Evolutionary conservation across 2,888 invertebrate species (phyloP), one percentile per base, ranked within the genome.

Genomic region (Amphiduros pacificus): DNA sequence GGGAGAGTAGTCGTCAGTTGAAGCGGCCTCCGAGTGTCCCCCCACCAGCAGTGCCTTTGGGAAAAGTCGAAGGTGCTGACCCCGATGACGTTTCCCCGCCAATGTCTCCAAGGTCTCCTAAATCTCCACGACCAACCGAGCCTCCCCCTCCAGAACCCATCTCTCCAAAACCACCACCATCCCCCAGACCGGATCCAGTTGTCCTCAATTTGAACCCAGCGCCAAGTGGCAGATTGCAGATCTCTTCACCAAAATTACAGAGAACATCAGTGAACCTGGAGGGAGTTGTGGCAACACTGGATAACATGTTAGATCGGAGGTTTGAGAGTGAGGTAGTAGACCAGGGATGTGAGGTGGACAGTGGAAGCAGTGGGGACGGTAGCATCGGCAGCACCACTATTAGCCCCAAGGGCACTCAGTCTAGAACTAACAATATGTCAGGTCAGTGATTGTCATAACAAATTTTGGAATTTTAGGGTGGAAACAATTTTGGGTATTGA

Each of bases 221-320:
- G n/a, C 44, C 5, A 22, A 5, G n/a, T 5, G 4, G 44, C n/a
- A 44, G 22, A 22, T 4, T 44, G n/a, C 20, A 44, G n/a, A 44
- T 44, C n/a, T 44, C 44, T 6, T n/a, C 44, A 6, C 44, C 44
- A 20, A n/a, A 44, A n/a, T n/a, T 44, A 4, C 44, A 44, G 44
- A 44, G 44, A 22, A 44, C 44, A n/a, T 44, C 44, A n/a, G 22
- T 44, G 44, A 44, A 44, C 44, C 22, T 44, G n/a, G 44, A 44
- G 22, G 44, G 44, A 22, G 44, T 44, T 4, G 44, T 44, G 5
- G 20, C 44, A 20, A 44, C n/a, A n/a, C 22, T 22, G n/a, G 44
- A 44, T 4, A 44, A 22, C 22, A 22, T n/a, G 5, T 6, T 5
- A 17, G 22, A 22, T 44, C 20, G 22, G 22, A 17, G 20, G n/a